Base-by-base conservation (phyloP, 2,797 vertebrate species). In the Margarornis squamiger region DNA sequence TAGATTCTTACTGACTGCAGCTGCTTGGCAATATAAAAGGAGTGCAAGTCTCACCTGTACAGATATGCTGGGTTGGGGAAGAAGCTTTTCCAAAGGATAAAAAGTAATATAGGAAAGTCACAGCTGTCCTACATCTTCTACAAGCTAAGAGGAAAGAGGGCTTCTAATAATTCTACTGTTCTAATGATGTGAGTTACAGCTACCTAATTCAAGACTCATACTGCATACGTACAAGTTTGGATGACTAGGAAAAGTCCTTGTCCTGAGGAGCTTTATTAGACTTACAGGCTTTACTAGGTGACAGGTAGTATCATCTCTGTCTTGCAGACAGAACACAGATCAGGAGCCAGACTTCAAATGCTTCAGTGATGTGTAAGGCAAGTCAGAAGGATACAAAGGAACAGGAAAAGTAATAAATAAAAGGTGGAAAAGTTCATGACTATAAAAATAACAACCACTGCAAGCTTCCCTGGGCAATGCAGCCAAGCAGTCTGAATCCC, bases 301-400 rank as follows among this genome's bases (percentile, higher is more conserved):
- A 73, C n/a, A 38, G 59, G 58, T 14, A 55, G 38, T 5, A 61
- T 36, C 48, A 80, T 32, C 46, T 54, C 43, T n/a, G 14, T 36
- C 84, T 58, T 61, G 41, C 54, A 54, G 81, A 18, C 26, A 76
- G 54, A 58, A 41, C 32, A 41, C 29, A 61, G 45, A 55, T 38
- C 67, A 61, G 32, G 7, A 83, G 34, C 30, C 75, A 80, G 29
- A 15, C 22, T 82, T 59, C 14, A 67, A 70, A 38, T 12, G n/a
- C 52, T 71, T 76, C 0, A 0, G 32, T 49, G 74, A 62, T 2
- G 1, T 10, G 29, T 29, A 74, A 89, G 51, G 68, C 2, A 4
- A 73, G 24, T 8, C 19, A 27, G 59, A 87, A 85, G 89, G 71
- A 76, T 59, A 79, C 19, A 32, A 24, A 15, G 26, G 22, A 86